Evolutionary conservation across 2,113 vertebrate genomes (phyloP).

Genomic region (Anarhynchus alexandrinus): DNA sequence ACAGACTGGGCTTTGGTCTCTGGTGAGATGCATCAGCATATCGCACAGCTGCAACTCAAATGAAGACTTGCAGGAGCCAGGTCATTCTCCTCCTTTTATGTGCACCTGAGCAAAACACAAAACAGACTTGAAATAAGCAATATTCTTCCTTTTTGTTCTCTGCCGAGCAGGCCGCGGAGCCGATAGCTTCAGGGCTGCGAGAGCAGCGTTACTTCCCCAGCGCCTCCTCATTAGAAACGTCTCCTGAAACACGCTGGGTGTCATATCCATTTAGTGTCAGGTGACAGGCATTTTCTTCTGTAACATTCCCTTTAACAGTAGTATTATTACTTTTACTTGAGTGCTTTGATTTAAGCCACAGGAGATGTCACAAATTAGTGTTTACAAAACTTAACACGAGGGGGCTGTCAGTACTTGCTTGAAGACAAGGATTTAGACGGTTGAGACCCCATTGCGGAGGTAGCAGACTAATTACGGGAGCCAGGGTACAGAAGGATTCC

Average conservation of each 20-base stretch:
- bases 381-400: constrained; percentile 68
- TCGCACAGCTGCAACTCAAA: neutral
- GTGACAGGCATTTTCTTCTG: constrained; percentile 17
- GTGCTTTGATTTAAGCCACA: constrained; percentile 62
- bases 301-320: constrained; percentile 14
- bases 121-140: neutral
- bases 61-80: neutral
- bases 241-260: neutral
- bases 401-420: constrained; percentile 63
- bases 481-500: neutral
- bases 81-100: neutral
- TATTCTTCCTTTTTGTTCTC: neutral
- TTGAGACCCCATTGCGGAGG: constrained; percentile 36
- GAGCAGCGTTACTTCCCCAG: neutral
- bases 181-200: neutral
- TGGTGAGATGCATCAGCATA: neutral
- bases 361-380: constrained; percentile 65
- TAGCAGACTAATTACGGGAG: neutral
- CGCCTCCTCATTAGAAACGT: neutral
- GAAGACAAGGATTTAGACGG: neutral
- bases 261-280: constrained; percentile 10
- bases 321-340: constrained; percentile 56
- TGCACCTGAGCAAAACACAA: neutral
- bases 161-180: neutral
- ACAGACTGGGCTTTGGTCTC: neutral